Conservation (phyloP, 2,797 vertebrate species). For the Valencia hispanica region DNA sequence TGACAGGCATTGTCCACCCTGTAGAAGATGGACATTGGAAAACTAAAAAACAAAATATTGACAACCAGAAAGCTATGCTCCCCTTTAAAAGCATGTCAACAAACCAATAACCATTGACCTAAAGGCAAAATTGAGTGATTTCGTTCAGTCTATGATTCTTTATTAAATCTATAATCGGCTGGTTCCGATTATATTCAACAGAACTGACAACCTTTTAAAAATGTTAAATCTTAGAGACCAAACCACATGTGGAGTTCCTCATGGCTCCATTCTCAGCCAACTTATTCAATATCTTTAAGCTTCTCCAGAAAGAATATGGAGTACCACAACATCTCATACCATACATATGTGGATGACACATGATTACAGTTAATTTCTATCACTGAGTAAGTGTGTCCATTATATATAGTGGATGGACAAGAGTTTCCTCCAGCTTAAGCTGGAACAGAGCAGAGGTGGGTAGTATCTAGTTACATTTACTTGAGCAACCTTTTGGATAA, state of each 20-base stretch:
- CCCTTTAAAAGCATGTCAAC: not conserved
- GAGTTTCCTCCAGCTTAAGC: not conserved
- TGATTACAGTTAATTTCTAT: not conserved
- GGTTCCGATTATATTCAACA: not conserved
- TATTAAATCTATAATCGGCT: not conserved
- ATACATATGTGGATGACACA: not conserved
- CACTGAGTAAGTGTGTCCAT: not conserved
- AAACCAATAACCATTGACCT: not conserved
- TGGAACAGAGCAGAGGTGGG: too few species aligned
- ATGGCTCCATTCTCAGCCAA: not conserved
- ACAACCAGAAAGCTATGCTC: not conserved
- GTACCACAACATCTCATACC: not conserved
- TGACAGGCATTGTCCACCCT: not conserved
- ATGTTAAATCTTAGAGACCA: not conserved
- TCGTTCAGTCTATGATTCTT: not conserved
- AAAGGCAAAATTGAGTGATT: not conserved
- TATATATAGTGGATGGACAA: not conserved
- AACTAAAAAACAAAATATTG: not conserved
- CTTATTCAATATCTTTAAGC: not conserved
- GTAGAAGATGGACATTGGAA: not conserved
- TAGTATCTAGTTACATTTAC: too few species aligned
- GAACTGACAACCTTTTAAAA: not conserved
- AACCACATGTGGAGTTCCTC: not conserved
- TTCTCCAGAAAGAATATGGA: not conserved
- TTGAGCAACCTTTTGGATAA: too few species aligned